These are phyloP conservation scores for Atta colombica DNA, from an alignment of 1,140 invertebrate species.

Conservation along the genomic window DNA sequence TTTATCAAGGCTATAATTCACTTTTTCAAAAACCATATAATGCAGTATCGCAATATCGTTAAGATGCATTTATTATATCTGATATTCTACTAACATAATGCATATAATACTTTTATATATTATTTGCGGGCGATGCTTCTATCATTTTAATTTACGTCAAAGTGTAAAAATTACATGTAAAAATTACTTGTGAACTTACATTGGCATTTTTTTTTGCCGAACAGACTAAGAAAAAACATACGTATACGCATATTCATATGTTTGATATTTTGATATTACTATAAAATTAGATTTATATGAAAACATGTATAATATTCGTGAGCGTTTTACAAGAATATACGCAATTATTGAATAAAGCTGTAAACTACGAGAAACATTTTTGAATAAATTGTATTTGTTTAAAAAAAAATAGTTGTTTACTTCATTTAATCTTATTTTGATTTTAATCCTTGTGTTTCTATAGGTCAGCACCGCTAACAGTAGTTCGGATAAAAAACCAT, in stretches of 20 bases:
- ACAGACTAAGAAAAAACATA: constrained; percentile 13
- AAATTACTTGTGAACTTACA: constrained; percentile 20
- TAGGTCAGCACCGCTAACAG: constrained; percentile 73
- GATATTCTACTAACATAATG: background rate
- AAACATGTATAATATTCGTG: constrained; percentile 57
- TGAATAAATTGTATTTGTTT: constrained; percentile 80
- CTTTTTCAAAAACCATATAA: background rate
- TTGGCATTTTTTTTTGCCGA: constrained; percentile 15
- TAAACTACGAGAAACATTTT: constrained; percentile 71
- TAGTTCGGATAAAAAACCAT: constrained; percentile 70
- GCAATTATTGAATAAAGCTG: constrained; percentile 64
- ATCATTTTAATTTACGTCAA: constrained; percentile 7
- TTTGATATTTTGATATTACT: constrained; percentile 54
- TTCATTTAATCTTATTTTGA: constrained; percentile 68
- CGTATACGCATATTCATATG: background rate
- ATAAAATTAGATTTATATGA: constrained; percentile 60
- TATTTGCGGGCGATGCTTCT: constrained; percentile 9
- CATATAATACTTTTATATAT: constrained; percentile 34
- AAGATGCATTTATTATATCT: constrained; percentile 29
- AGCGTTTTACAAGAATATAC: constrained; percentile 58
- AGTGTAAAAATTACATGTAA: constrained; percentile 20
- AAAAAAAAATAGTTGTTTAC: constrained; percentile 71
- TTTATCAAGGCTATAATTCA: background rate
- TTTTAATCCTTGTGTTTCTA: constrained; percentile 76
- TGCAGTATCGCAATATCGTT: constrained; percentile 4